Conservation (phyloP, 35 echinoderm and acorn worm genomes). For the Ophioderma brevispina region DNA sequence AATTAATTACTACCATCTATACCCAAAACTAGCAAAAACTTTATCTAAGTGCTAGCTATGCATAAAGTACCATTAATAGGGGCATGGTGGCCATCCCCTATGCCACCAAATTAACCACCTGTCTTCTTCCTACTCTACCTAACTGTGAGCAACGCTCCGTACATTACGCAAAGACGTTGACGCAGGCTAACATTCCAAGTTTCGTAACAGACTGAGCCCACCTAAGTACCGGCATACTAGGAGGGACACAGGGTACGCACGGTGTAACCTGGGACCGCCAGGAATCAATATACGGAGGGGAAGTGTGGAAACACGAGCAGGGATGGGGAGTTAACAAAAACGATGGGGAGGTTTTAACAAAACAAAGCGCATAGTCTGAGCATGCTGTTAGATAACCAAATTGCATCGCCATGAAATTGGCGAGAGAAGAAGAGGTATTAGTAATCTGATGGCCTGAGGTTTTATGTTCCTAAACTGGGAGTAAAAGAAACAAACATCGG, state of each 20-base stretch:
- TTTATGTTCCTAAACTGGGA: constrained; percentile 13
- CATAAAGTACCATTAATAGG: too few relatives aligned
- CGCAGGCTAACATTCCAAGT: background rate
- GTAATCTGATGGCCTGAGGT: background rate
- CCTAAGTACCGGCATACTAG: background rate
- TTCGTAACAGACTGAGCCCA: background rate
- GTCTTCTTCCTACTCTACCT: background rate
- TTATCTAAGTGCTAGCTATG: too few relatives aligned
- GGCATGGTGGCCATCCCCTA: too few relatives aligned
- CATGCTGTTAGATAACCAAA: background rate
- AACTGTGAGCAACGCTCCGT: background rate
- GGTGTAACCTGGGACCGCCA: background rate
- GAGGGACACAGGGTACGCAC: background rate
- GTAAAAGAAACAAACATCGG: background rate
- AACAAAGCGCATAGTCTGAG: background rate
- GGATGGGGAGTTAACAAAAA: background rate
- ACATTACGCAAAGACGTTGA: background rate
- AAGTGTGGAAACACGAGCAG: background rate
- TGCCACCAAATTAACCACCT: too few relatives aligned
- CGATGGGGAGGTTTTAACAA: constrained; percentile 4
- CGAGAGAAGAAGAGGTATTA: background rate
- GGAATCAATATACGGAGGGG: background rate
- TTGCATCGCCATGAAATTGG: background rate
- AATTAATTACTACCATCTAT: too few relatives aligned
- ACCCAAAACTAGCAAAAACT: too few relatives aligned